These are phyloP conservation scores for Whitmania pigra DNA, from an alignment of 1,140 invertebrate species.

Conservation along the genomic window DNA sequence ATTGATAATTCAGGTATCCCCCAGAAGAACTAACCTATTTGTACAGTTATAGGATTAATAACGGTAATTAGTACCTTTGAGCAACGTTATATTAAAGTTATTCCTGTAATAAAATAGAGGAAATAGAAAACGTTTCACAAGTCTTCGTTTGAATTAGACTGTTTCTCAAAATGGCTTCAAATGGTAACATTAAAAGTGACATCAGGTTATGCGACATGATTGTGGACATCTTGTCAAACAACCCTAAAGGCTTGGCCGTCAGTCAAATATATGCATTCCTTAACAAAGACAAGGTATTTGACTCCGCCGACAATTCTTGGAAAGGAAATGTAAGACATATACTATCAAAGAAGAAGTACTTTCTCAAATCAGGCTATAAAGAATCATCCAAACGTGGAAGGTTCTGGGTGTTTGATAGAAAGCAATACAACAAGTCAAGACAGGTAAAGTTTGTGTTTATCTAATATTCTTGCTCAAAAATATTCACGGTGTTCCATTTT, in stretches of 20 bases:
- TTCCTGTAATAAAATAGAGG: too few species aligned
- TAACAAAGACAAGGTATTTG: neutral
- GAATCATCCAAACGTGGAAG: neutral
- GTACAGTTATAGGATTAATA: too few species aligned
- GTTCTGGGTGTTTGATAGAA: constrained; percentile 1
- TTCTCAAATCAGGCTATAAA: neutral
- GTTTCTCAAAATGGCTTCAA: too few species aligned
- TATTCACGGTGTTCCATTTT: too few species aligned
- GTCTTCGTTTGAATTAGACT: too few species aligned
- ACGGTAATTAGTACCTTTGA: too few species aligned
- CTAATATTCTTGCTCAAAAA: too few species aligned
- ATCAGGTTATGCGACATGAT: neutral
- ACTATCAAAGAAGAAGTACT: constrained; percentile 1
- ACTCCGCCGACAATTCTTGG: neutral
- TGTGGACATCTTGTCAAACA: neutral
- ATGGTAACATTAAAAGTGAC: too few species aligned
- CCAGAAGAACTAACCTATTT: too few species aligned
- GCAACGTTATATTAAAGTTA: too few species aligned
- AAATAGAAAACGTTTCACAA: too few species aligned
- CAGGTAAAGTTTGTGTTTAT: neutral
- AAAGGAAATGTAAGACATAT: constrained; percentile 6
- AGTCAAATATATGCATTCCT: constrained; percentile 4
- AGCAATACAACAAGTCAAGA: constrained; percentile 5
- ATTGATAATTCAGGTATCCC: too few species aligned
- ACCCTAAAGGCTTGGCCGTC: neutral